phyloP scores from a whole-genome alignment of 2,113 vertebrate genomes.

The Crocuta crocuta region DNA sequence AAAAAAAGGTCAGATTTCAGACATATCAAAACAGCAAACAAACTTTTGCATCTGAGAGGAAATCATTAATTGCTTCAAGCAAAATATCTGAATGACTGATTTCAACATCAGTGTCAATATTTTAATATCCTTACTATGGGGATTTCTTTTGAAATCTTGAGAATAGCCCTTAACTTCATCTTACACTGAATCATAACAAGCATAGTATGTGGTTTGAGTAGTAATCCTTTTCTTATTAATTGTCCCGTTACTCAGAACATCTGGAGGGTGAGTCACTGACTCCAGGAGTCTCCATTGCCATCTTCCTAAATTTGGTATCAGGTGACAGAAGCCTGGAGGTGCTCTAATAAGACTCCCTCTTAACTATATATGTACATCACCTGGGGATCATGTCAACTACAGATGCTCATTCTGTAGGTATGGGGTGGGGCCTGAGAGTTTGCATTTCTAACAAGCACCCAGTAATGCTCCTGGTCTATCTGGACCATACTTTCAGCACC shows the following conservation, averaged over 20 bases:
- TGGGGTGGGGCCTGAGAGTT: neutral
- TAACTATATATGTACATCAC: neutral
- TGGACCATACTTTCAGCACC: neutral
- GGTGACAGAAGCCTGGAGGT: neutral
- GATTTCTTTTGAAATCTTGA: slow-evolving; percentile 39
- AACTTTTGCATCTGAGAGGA: neutral
- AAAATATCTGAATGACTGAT: neutral
- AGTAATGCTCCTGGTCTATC: neutral
- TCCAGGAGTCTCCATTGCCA: neutral
- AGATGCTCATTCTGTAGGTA: neutral
- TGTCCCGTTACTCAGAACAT: neutral
- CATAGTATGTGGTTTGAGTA: neutral
- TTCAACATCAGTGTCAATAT: neutral
- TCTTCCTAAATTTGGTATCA: neutral
- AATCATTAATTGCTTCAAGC: slow-evolving; percentile 8
- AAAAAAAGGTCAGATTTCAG: slow-evolving; percentile 14
- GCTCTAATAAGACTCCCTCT: neutral
- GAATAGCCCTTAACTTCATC: neutral
- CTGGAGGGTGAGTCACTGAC: neutral
- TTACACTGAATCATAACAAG: neutral
- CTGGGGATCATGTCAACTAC: neutral
- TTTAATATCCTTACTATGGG: neutral
- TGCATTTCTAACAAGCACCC: neutral
- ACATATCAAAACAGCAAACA: slow-evolving; percentile 6
- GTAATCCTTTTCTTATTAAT: neutral